Evolutionary conservation across 2,113 vertebrate genomes (phyloP), one percentile per base, ranked within the genome.

Genomic region (Catharus minimus): DNA sequence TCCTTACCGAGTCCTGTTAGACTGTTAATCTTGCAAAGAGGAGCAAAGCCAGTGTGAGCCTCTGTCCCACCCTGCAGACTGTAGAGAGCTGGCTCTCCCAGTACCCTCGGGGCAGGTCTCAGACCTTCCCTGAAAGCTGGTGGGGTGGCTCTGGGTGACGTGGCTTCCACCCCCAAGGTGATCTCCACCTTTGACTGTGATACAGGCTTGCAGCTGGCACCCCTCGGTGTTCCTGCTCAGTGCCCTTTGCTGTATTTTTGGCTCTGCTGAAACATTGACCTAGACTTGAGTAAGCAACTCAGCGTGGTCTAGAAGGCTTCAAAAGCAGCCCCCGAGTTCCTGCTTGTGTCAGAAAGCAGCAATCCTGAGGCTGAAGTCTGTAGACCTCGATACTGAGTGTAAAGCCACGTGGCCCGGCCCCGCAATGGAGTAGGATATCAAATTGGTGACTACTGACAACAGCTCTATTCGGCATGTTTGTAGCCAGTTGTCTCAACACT

Each of bases 401-500:
- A 64, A 92, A 90, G 89, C 95, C 92, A 80, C 36, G 17, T 64
- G 89, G 90, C 75, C 92, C 2, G 0, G 82, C 81, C 92, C 91
- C 0, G 13, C 80, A 57, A 69, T 23, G 93, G 90, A 95, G 81
- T 49, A 92, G 65, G 93, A 65, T 92, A 66, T 79, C 90, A 79
- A 93, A 92, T 92, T 90, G 94, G 93, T 95, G 94, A 94, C 90
- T 93, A 28, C 88, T 92, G 95, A 93, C 86, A 95, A 88, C 93
- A 95, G 93, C 90, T 95, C 84, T 50, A 43, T 94, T 93, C 16
- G 95, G 90, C 79, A 62, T 82, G 74, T 90, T 88, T 69, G 78
- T 95, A 94, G 90, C 92, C 91, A 80, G 89, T 95, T 94, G 92
- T 96, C 90, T 96, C 92, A 84, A 94, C 91, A 86, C 95, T 96